Conservation (phyloP, 1,140 invertebrate species). For the Metaphire vulgaris region DNA sequence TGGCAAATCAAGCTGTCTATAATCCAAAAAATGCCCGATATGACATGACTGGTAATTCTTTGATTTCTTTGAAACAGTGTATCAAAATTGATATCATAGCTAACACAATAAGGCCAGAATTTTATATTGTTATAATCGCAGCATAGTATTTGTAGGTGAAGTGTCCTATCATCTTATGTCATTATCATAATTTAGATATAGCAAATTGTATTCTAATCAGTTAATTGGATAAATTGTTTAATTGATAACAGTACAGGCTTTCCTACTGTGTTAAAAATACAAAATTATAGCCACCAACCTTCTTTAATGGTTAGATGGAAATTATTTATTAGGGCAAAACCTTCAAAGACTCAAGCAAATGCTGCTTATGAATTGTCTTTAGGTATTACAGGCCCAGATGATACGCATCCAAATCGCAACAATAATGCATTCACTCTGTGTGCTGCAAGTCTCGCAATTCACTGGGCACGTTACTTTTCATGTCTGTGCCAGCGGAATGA, state of each 20-base stretch:
- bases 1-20: constrained; percentile 8
- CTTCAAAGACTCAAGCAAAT: background rate
- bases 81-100: background rate
- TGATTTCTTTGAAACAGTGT: background rate
- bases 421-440: constrained; percentile 29
- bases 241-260: no score
- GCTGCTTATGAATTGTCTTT: background rate
- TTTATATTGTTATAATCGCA: no score
- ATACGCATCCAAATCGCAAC: constrained; percentile 18
- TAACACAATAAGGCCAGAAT: background rate
- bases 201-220: no score
- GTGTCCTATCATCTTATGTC: background rate
- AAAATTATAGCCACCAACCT: background rate
- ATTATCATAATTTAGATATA: background rate
- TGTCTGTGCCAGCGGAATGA: constrained; percentile 29
- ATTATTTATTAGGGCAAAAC: background rate
- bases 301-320: background rate
- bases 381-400: constrained; percentile 28
- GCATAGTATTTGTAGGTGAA: background rate
- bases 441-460: constrained; percentile 21
- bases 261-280: no score
- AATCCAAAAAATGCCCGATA: background rate
- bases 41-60: background rate
- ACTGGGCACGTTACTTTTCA: constrained; percentile 29
- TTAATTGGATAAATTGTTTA: no score